phyloP scores from a whole-genome alignment of 1,140 invertebrate genomes.

The Nebria ingens region DNA sequence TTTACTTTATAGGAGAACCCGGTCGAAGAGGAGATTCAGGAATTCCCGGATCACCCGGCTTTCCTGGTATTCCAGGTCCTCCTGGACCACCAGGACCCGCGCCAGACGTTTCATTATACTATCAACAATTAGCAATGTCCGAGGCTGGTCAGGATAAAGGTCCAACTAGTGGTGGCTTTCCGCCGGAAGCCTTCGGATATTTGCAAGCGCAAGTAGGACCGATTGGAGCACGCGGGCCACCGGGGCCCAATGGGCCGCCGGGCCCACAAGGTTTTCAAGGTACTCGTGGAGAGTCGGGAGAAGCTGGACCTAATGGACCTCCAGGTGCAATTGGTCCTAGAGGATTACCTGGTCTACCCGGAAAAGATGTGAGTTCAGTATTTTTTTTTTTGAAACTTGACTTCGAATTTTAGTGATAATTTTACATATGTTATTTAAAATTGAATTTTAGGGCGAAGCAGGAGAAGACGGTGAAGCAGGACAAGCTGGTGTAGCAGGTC shows the following conservation, averaged over 20 bases:
- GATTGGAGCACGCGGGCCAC: conserved; percentile 56
- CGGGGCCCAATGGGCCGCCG: conserved; percentile 51
- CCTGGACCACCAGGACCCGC: conserved; percentile 60
- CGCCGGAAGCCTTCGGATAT: conserved; percentile 57
- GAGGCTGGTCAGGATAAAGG: conserved; percentile 65
- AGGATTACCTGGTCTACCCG: conserved; percentile 56
- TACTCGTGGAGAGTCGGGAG: conserved; percentile 62
- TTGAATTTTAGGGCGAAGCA: conserved; percentile 51
- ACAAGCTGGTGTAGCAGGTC: conserved; percentile 53
- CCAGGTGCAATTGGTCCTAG: conserved; percentile 52
- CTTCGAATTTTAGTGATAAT: conserved; percentile 9
- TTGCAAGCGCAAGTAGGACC: conserved; percentile 68
- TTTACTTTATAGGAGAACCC: too few species aligned
- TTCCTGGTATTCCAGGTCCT: conserved; percentile 53
- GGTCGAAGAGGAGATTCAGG: conserved; percentile 51
- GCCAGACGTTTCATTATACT: conserved; percentile 55
- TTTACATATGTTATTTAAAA: neutral
- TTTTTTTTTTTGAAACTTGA: neutral
- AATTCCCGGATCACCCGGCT: conserved; percentile 49
- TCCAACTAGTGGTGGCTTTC: conserved; percentile 40
- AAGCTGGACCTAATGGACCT: conserved; percentile 51
- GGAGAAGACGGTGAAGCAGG: conserved; percentile 74
- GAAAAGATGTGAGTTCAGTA: conserved; percentile 54
- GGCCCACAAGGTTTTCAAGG: conserved; percentile 75
- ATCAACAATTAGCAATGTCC: conserved; percentile 51